phyloP scores from a whole-genome alignment of 2,888 invertebrate species.

The Mythimna impura region DNA sequence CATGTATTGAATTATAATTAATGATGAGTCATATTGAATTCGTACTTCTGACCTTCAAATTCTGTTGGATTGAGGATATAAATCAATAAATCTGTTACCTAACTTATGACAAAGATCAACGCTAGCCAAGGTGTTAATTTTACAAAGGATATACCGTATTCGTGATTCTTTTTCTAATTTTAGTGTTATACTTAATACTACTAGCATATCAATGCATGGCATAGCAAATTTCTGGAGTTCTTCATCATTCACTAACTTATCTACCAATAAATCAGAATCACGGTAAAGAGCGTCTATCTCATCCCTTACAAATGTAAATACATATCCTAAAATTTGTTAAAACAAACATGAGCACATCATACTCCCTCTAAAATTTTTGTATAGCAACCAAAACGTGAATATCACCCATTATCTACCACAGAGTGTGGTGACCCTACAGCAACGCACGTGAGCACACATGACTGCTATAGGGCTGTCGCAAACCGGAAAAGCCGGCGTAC shows the following conservation, averaged over 20 bases:
- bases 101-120: constrained; percentile 1
- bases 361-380: constrained; percentile 5
- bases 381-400: constrained; percentile 21
- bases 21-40: constrained; percentile 52
- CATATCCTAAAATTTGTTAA: background rate
- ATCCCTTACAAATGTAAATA: background rate
- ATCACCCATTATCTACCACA: constrained; percentile 18
- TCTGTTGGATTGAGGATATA: constrained; percentile 19
- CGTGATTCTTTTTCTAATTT: background rate
- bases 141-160: background rate
- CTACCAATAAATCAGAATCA: background rate
- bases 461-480: constrained; percentile 45
- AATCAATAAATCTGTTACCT: constrained; percentile 32
- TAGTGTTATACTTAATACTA: no score
- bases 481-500: constrained; percentile 66
- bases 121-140: constrained; percentile 4
- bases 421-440: constrained; percentile 42
- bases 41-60: constrained; percentile 43
- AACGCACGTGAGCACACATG: constrained; percentile 39
- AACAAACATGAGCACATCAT: background rate
- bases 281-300: background rate
- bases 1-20: constrained; percentile 64
- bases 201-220: no score
- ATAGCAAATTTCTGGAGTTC: background rate
- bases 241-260: background rate